Evolutionary conservation across 2,888 invertebrate species (phyloP).

Genomic region (Lithosia quadra): DNA sequence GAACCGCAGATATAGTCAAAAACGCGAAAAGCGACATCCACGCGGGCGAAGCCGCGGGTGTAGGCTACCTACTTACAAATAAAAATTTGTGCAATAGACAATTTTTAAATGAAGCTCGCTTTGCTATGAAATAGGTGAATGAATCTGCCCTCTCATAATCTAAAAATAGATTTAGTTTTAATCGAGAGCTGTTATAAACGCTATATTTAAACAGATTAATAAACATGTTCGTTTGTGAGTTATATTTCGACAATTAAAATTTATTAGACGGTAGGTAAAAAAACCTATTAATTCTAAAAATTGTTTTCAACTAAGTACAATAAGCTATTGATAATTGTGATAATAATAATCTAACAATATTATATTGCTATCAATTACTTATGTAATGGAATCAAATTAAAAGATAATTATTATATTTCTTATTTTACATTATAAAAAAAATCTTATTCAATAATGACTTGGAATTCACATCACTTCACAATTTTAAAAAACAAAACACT

Average conservation of each 20-base stretch:
- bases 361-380: conserved; percentile 39
- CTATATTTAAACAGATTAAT: neutral
- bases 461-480: conserved; percentile 36
- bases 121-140: too few relatives aligned
- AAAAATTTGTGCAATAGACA: too few relatives aligned
- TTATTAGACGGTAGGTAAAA: neutral
- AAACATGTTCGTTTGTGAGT: neutral
- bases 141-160: too few relatives aligned
- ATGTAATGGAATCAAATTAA: conserved; percentile 34
- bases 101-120: too few relatives aligned
- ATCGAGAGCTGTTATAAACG: too few relatives aligned
- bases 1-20: too few relatives aligned
- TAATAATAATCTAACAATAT: conserved; percentile 20
- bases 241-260: neutral
- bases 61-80: too few relatives aligned
- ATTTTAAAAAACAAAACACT: neutral
- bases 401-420: conserved; percentile 29
- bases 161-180: too few relatives aligned
- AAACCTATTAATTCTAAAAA: neutral
- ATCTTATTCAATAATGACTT: conserved; percentile 49
- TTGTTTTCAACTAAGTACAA: neutral
- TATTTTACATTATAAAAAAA: too few relatives aligned
- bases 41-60: too few relatives aligned
- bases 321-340: conserved; percentile 19
- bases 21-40: too few relatives aligned